phyloP scores from a whole-genome alignment of 2,113 vertebrate genomes.

The Scopus umbretta region DNA sequence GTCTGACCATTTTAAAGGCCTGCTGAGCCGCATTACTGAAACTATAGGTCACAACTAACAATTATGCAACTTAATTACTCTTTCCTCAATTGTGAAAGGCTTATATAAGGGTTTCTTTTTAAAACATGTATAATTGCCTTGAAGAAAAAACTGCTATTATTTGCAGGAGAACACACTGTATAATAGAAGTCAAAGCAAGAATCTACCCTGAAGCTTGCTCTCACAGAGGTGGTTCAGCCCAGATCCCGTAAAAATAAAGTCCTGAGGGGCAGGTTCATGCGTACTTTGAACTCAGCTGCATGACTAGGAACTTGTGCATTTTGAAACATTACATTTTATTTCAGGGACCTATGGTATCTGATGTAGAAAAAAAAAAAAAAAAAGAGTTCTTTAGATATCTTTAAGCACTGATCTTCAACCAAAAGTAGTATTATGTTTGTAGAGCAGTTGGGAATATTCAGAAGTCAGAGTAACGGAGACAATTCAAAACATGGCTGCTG shows the following conservation, averaged over 20 bases:
- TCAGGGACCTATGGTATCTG: not conserved
- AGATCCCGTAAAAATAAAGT: not conserved
- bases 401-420: not conserved
- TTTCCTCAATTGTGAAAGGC: not conserved
- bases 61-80: conserved; percentile 46
- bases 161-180: not conserved
- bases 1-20: not conserved
- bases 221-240: not conserved
- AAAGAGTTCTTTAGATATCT: not conserved
- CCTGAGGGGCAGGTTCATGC: not conserved
- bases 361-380: not conserved
- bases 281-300: not conserved
- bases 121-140: conserved; percentile 26
- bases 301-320: not conserved
- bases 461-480: not conserved
- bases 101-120: conserved; percentile 43
- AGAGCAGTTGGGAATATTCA: not conserved
- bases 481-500: not conserved
- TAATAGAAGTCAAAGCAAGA: not conserved
- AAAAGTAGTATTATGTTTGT: not conserved
- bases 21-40: not conserved
- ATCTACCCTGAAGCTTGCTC: not conserved
- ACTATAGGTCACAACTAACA: conserved; percentile 2
- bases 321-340: not conserved
- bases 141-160: conserved; percentile 2